Evolutionary conservation across 2,113 vertebrate species (phyloP), one percentile per base, ranked within the genome.

Genomic region (Gadus macrocephalus): DNA sequence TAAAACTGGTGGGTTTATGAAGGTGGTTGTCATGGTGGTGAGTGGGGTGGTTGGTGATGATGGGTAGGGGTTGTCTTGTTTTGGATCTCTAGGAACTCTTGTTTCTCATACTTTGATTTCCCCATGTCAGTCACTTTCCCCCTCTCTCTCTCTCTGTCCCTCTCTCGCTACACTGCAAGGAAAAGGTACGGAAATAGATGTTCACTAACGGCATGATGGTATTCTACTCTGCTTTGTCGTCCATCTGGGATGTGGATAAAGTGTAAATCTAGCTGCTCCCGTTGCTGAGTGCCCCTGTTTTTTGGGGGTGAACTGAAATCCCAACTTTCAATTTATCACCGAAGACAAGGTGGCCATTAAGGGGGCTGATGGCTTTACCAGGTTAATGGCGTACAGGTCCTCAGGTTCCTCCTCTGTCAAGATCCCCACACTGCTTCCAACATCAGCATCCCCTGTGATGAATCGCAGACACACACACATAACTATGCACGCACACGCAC

Each of bases 321-420:
- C 31, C 67, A 49, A 49, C 72, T 65, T 70, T 78, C 74, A 74
- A 65, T 80, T 78, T 25, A 68, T 70, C 55, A 69, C 67, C 35
- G 53, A 38, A 80, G 78, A 85, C 75, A 80, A 67, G 59, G 56
- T 70, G 65, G 72, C 69, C 68, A 72, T 77, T 75, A 68, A 49
- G 65, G 20, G 61, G 20, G 31, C 15, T 77, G 73, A 87, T 81
- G 83, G 55, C 63, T 85, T 82, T 89, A 86, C 78, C 85, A 87
- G 80, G 67, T 69, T 28, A 67, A 68, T 73, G 72, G 69, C 62
- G 71, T 74, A 58, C 27, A 53, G 59, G 19, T 78, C 69, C 53
- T 60, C 5, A 66, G n/a, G 42, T 20, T 68, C 65, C 62, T 62
- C 59, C 12, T 76, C 31, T 19, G 65, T 42, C 66, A 69, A 60